Base-by-base conservation (phyloP, 2,888 invertebrate genomes). In the Cosmopolites sordidus region DNA sequence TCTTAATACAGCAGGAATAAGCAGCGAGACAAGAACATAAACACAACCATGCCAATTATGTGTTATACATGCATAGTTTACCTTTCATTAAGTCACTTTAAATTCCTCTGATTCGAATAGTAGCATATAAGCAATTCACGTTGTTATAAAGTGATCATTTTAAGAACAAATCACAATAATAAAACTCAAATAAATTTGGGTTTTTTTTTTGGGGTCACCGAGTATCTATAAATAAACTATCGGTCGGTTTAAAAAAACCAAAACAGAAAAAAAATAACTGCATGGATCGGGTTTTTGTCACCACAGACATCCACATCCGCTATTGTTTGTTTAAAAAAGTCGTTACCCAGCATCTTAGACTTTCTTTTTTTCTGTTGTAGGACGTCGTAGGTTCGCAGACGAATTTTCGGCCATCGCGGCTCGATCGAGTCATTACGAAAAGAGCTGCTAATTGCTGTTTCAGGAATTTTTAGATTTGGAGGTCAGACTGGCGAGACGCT, bases 401-500 rank as follows among this genome's bases (percentile, higher is more conserved):
- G n/a, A 33, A 12, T 11, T 22, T 22, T 22, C 22, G 22, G 8
- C 22, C 22, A 22, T 22, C 22, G 22, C 22, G 33, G 11, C n/a
- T n/a, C n/a, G 33, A 11, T 33, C 33, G 33, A 33, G 12, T 56
- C 56, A 56, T 56, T 56, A 56, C 51, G 56, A 56, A 56, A 48
- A 52, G 33, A 48, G 48, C 45, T 12, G 51, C 56, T 56, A 56
- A 56, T 56, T 56, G 45, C 39, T 29, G 30, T 56, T 56, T 48
- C 56, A 42, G n/a, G 56, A 56, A 56, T 56, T 49, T 53, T 45
- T 33, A 22, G 43, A 52, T 56, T 52, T 56, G 41, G 48, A 56
- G 56, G 56, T 56, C 56, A 51, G 42, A 40, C 51, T 44, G 47
- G 51, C 56, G 56, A 56, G 56, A 56, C 56, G 33, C 33, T 33